These are phyloP conservation scores for Todiramphus saurophagus DNA, from an alignment of 2,113 vertebrate genomes.

Conservation along the genomic window DNA sequence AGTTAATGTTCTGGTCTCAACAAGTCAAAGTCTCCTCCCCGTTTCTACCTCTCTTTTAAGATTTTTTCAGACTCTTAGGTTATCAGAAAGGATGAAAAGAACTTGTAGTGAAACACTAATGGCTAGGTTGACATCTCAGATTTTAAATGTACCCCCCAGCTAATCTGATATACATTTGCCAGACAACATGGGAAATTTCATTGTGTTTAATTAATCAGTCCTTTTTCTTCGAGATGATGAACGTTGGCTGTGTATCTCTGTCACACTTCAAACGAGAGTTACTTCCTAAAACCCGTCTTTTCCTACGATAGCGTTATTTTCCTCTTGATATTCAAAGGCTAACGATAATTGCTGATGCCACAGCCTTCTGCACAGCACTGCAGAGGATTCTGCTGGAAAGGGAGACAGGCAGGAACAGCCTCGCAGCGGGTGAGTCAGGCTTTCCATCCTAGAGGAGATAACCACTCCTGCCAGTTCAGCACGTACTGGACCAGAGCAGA, in stretches of 20 bases:
- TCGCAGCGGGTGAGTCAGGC: fast-evolving
- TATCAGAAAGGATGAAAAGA: not conserved
- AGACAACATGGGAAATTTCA: not conserved
- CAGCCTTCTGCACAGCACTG: not conserved
- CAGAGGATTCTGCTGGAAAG: not conserved
- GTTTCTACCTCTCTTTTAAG: not conserved
- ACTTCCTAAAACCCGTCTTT: not conserved
- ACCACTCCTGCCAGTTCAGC: not conserved
- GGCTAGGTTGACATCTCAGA: not conserved
- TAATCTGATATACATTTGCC: not conserved
- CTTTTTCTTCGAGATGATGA: not conserved
- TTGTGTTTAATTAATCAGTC: not conserved
- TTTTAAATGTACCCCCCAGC: not conserved
- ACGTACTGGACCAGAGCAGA: not conserved
- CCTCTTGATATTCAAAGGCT: not conserved
- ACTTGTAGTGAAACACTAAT: not conserved
- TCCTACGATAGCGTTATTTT: not conserved
- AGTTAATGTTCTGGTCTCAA: not conserved
- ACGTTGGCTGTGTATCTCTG: not conserved
- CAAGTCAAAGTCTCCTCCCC: not conserved
- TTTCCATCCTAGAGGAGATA: not conserved
- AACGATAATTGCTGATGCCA: not conserved
- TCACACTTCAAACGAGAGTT: not conserved
- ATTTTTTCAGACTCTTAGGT: not conserved
- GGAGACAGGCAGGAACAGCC: not conserved